Evolutionary conservation across 2,113 vertebrate species (phyloP).

Genomic region (Ranitomeya variabilis): DNA sequence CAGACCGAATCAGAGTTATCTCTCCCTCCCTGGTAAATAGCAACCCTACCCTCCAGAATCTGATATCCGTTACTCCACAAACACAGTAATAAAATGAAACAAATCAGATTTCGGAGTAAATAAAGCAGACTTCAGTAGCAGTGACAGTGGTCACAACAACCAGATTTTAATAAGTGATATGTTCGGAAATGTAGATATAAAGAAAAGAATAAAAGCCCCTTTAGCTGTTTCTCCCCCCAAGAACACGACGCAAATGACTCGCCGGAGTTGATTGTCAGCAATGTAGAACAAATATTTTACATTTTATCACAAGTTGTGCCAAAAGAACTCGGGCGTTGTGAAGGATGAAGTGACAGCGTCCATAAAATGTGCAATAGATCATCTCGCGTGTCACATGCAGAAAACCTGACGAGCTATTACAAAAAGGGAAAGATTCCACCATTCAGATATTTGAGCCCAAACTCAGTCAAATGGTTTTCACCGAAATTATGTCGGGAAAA

Average conservation of each 20-base stretch:
- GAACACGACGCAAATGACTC: conserved; percentile 10
- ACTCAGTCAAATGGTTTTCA: too few species aligned
- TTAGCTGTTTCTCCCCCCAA: conserved; percentile 12
- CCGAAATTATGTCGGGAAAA: too few species aligned
- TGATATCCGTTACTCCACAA: conserved; percentile 85
- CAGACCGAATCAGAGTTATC: conserved; percentile 83
- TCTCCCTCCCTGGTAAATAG: conserved; percentile 84
- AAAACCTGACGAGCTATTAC: neutral
- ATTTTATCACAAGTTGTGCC: conserved; percentile 44
- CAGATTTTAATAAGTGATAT: conserved; percentile 82
- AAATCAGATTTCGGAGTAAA: conserved; percentile 91
- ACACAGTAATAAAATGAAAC: conserved; percentile 91
- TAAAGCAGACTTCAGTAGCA: conserved; percentile 85
- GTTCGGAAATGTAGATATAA: conserved; percentile 63
- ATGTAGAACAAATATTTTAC: conserved; percentile 53
- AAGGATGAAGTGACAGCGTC: conserved; percentile 37
- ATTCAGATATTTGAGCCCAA: neutral
- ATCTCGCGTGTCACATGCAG: conserved; percentile 29
- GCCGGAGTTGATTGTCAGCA: conserved; percentile 32
- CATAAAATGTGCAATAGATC: conserved; percentile 34
- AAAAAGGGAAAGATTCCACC: neutral
- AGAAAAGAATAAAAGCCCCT: conserved; percentile 12
- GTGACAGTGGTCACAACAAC: conserved; percentile 83
- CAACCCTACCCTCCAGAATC: conserved; percentile 82
- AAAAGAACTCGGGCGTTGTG: conserved; percentile 4